Conservation (phyloP, 2,113 vertebrate genomes). For the Ailurus styani region DNA sequence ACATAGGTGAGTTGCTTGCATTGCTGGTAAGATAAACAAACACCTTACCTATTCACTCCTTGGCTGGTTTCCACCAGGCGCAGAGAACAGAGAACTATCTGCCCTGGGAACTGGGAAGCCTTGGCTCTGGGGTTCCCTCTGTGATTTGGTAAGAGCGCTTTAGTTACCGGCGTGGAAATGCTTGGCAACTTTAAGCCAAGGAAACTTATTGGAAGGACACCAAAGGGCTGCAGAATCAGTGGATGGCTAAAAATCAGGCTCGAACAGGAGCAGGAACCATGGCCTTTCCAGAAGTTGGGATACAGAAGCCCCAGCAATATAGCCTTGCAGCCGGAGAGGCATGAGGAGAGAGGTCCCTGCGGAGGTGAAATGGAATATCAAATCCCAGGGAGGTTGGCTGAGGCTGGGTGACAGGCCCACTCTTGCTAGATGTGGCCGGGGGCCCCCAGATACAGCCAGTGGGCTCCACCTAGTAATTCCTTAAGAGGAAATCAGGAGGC, state of each 20-base stretch:
- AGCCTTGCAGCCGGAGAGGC: not conserved
- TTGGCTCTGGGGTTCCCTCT: not conserved
- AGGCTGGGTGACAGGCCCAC: too few relatives aligned
- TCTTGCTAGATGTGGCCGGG: not conserved
- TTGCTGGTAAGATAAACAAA: not conserved
- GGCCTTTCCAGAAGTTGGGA: not conserved
- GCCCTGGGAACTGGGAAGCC: not conserved
- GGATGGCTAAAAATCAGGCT: not conserved
- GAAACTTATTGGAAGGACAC: not conserved
- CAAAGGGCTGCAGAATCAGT: not conserved
- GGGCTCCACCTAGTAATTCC: not conserved
- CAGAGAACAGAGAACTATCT: not conserved
- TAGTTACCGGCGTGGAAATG: not conserved
- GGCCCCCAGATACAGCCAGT: not conserved
- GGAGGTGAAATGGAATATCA: not conserved
- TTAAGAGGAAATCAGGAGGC: not conserved
- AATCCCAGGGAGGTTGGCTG: not conserved
- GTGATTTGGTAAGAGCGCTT: not conserved
- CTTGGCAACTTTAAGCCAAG: not conserved
- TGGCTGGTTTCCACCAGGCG: not conserved
- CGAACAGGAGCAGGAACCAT: too few relatives aligned
- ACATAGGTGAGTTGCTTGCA: not conserved
- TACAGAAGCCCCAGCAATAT: not conserved
- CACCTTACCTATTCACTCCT: not conserved
- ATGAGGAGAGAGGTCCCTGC: not conserved